Evolutionary conservation across 2,888 invertebrate genomes (phyloP).

Genomic region (Drosophila anceps): DNA sequence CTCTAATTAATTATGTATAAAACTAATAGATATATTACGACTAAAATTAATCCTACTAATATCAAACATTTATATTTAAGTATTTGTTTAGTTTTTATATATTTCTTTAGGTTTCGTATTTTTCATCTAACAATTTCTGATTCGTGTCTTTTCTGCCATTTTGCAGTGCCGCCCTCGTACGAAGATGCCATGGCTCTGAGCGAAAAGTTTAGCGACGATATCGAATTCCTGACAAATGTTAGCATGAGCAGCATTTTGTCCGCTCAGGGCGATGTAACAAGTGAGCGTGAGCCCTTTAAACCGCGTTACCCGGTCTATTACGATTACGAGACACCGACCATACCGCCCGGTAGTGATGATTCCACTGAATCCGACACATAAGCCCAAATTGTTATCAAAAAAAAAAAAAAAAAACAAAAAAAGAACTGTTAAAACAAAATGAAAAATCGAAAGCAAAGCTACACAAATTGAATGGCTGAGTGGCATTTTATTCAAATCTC

Average conservation of each 20-base stretch:
- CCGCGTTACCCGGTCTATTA: conserved; percentile 85
- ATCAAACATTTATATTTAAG: too few species aligned
- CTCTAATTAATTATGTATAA: too few species aligned
- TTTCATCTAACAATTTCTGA: not conserved
- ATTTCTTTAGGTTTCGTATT: not conserved
- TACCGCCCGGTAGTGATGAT: conserved; percentile 85
- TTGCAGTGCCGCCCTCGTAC: conserved; percentile 84
- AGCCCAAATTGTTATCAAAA: conserved; percentile 61
- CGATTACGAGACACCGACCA: conserved; percentile 84
- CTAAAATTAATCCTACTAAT: not conserved
- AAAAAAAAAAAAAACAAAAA: conserved; percentile 19
- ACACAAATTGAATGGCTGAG: conserved; percentile 73
- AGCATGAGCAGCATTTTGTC: conserved; percentile 84
- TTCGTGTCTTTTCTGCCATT: not conserved
- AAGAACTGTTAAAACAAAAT: conserved; percentile 26
- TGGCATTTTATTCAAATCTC: conserved; percentile 67
- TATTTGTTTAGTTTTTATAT: not conserved
- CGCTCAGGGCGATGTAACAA: conserved; percentile 78
- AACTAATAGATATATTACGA: too few species aligned
- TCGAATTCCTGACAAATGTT: conserved; percentile 82
- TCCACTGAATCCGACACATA: conserved; percentile 81
- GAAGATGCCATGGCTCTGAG: conserved; percentile 85
- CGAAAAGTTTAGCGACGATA: conserved; percentile 84
- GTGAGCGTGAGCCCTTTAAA: conserved; percentile 83
- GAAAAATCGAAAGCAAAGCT: conserved; percentile 43